A percentile compares a stretch with the other conserved stretches of the same genome.
Evolutionary conservation across 2,113 vertebrate species (phyloP).

Genomic region (Chunga burmeisteri): DNA sequence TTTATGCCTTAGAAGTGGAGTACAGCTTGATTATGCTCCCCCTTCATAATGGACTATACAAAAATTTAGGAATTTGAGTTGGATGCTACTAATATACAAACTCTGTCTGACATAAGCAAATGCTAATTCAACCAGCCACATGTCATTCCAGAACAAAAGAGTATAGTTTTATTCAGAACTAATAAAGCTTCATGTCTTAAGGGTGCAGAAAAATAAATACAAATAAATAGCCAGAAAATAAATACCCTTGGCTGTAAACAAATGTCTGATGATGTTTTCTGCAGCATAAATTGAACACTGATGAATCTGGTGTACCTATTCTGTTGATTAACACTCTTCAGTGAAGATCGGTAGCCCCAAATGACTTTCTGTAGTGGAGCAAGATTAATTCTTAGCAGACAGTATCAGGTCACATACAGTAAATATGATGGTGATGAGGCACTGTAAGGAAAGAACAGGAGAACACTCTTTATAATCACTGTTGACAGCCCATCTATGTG

Average conservation of each 20-base stretch:
- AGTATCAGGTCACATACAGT: not conserved
- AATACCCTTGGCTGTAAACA: not conserved
- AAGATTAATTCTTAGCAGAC: not conserved
- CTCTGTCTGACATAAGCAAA: not conserved
- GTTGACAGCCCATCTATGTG: not conserved
- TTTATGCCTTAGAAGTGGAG: not conserved
- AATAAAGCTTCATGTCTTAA: not conserved
- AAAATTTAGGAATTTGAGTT: not conserved
- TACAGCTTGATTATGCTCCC: not conserved
- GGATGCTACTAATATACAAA: not conserved
- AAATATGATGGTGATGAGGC: not conserved
- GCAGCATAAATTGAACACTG: not conserved
- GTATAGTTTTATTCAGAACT: not conserved
- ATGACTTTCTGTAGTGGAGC: not conserved
- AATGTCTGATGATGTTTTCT: not conserved
- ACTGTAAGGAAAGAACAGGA: not conserved
- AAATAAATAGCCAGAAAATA: not conserved
- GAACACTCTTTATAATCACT: not conserved
- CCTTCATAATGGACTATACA: not conserved
- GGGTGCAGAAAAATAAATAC: not conserved
- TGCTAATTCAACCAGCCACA: not conserved
- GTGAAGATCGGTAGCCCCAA: not conserved
- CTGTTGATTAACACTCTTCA: not conserved
- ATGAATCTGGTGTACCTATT: not conserved
- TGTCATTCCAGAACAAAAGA: not conserved